phyloP scores from a whole-genome alignment of 2,797 vertebrate species.

The Tiaroga cobitis region DNA sequence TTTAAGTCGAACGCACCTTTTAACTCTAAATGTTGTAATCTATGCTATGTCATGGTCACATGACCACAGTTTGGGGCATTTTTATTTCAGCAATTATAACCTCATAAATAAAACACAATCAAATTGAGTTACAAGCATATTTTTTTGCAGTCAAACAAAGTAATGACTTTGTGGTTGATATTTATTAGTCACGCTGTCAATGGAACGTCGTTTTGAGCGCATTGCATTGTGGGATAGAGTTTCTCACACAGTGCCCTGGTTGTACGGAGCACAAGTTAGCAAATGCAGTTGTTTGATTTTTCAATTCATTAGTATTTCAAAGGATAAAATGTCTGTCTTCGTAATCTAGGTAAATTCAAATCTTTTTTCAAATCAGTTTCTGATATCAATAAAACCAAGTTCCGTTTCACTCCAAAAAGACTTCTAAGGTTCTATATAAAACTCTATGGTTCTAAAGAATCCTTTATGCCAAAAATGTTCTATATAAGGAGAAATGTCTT shows the following conservation, averaged over 20 bases:
- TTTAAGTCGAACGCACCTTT: neutral
- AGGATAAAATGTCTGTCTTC: no score
- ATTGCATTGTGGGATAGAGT: neutral
- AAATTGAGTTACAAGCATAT: neutral
- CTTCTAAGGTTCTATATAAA: no score
- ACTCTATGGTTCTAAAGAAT: neutral
- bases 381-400: no score
- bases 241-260: neutral
- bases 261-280: neutral
- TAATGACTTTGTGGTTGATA: neutral
- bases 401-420: no score
- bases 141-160: neutral
- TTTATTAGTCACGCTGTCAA: neutral
- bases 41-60: neutral
- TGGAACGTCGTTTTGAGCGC: neutral
- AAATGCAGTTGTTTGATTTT: neutral
- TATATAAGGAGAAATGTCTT: neutral
- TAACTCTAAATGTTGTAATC: neutral
- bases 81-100: neutral
- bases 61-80: neutral
- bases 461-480: neutral
- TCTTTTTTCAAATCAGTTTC: no score
- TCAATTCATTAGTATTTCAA: no score
- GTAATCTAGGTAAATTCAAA: no score
- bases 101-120: neutral